Conservation (phyloP, 2,888 invertebrate genomes). For the Hipparchia semele region DNA sequence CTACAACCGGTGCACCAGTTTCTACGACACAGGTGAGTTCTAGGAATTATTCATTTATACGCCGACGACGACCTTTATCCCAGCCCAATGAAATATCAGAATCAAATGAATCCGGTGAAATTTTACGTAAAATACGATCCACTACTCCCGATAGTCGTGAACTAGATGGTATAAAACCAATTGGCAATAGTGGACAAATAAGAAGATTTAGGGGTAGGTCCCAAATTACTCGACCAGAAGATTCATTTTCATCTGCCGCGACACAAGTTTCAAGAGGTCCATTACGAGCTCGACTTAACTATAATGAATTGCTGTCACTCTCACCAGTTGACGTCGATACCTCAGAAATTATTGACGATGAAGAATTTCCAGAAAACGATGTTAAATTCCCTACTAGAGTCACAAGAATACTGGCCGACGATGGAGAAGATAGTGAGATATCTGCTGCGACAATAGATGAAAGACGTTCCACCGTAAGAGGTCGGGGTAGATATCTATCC, state of each 20-base stretch:
- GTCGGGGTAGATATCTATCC: constrained; percentile 63
- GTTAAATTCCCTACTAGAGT: constrained; percentile 52
- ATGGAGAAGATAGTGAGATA: constrained; percentile 64
- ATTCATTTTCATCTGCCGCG: constrained; percentile 69
- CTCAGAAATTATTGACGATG: constrained; percentile 50
- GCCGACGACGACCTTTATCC: constrained; percentile 67
- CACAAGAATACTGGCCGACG: constrained; percentile 55
- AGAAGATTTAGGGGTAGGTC: constrained; percentile 60
- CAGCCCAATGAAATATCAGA: constrained; percentile 73
- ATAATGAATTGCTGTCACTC: constrained; percentile 80
- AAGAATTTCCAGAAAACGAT: constrained; percentile 49
- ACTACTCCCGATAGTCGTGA: constrained; percentile 78
- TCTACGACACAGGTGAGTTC: constrained; percentile 81
- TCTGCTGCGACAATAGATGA: constrained; percentile 72
- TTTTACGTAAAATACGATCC: constrained; percentile 70
- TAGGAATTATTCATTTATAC: constrained; percentile 77
- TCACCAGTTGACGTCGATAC: constrained; percentile 75
- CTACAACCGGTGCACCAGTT: constrained; percentile 54
- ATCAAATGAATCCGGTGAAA: constrained; percentile 56
- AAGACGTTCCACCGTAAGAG: constrained; percentile 62
- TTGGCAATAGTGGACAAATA: constrained; percentile 46
- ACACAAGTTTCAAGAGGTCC: constrained; percentile 65
- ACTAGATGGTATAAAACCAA: constrained; percentile 50
- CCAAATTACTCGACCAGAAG: constrained; percentile 54
- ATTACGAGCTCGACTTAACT: constrained; percentile 60